Evolutionary conservation across 30 jellyfish, hydroid and myxozoan genomes (phyloP).

Genomic region (Chrysaora quinquecirrha): DNA sequence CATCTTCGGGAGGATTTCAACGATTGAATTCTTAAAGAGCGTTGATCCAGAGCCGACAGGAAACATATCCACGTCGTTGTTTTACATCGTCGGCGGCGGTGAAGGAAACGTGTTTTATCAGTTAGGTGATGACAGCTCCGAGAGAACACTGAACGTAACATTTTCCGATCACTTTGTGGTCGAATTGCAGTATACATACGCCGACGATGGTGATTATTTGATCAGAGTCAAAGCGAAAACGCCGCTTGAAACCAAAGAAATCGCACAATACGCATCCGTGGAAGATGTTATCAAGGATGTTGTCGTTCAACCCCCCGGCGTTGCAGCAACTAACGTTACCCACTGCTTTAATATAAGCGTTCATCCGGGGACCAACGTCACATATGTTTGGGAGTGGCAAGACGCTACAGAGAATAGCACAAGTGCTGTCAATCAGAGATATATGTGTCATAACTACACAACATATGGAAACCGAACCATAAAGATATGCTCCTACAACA

Average conservation of each 20-base stretch:
- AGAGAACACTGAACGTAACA: slow-evolving; percentile 22
- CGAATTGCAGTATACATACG: slow-evolving; percentile 35
- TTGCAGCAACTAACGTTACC: slow-evolving; percentile 62
- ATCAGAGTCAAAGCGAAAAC: slow-evolving; percentile 25
- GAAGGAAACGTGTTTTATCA: slow-evolving; percentile 34
- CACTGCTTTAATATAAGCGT: slow-evolving; percentile 8
- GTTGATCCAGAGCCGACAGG: slow-evolving; percentile 67
- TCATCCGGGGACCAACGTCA: slow-evolving; percentile 70
- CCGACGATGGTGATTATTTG: slow-evolving; percentile 43
- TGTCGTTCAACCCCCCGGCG: slow-evolving; percentile 53
- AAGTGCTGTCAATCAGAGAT: slow-evolving; percentile 39
- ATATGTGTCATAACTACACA: slow-evolving; percentile 64
- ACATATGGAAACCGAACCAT: slow-evolving; percentile 86
- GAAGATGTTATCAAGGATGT: slow-evolving; percentile 49
- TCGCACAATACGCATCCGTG: slow-evolving; percentile 68
- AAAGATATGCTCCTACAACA: slow-evolving; percentile 57
- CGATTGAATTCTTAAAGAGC: slow-evolving; percentile 25
- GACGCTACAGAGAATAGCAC: slow-evolving; percentile 57
- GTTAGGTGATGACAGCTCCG: slow-evolving; percentile 52
- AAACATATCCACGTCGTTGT: slow-evolving; percentile 27
- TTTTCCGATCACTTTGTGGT: slow-evolving; percentile 19
- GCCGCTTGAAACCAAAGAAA: slow-evolving; percentile 43
- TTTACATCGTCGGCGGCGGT: slow-evolving; percentile 32
- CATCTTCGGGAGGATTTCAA: slow-evolving; percentile 10
- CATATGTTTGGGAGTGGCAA: slow-evolving; percentile 79